Conservation (phyloP, 2,888 invertebrate genomes). For the Noctua comes region DNA sequence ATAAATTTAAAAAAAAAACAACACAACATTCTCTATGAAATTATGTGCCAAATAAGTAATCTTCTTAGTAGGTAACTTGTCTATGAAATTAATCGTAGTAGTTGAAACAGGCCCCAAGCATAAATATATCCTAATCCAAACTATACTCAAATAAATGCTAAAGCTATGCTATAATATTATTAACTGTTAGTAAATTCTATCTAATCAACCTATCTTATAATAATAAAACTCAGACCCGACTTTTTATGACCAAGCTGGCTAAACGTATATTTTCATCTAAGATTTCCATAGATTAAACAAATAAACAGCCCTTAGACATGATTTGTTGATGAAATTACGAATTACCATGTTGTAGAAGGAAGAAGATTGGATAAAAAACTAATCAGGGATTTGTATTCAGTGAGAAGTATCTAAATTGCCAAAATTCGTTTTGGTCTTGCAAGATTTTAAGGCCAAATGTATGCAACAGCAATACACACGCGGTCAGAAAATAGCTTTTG, state of each 20-base stretch:
- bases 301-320: slow-evolving; percentile 78
- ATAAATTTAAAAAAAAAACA: neutral
- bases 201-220: neutral
- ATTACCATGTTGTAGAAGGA: neutral
- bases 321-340: neutral
- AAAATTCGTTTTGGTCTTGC: neutral
- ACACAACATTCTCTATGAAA: neutral
- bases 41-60: neutral
- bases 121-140: slow-evolving; percentile 4
- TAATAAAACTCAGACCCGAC: slow-evolving; percentile 72
- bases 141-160: slow-evolving; percentile 37
- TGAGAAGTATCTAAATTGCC: neutral
- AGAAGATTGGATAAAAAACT: neutral
- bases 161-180: slow-evolving; percentile 8
- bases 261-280: slow-evolving; percentile 72
- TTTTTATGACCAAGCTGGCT: slow-evolving; percentile 86
- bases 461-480: neutral
- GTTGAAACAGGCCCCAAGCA: slow-evolving; percentile 2
- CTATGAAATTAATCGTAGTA: neutral
- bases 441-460: neutral
- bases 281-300: slow-evolving; percentile 61
- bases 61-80: neutral
- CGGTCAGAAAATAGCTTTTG: no score
- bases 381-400: neutral
- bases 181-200: slow-evolving; percentile 9